Conservation (phyloP, 2,888 invertebrate species). For the Deilephila elpenor region DNA sequence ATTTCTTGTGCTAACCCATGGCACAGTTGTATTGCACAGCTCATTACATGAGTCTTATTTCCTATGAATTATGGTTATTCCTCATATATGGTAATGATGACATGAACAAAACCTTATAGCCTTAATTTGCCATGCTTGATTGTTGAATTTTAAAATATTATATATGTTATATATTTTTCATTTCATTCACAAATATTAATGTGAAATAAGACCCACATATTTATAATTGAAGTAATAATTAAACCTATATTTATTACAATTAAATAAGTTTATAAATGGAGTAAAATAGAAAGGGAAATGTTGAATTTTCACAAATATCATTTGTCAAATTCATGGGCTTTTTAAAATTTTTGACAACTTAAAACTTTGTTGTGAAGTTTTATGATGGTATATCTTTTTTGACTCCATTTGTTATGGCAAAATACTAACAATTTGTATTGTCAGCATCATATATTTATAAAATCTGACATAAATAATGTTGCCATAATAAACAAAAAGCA, state of each 20-base stretch:
- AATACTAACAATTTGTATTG: background rate
- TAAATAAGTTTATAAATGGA: slow-evolving; percentile 8
- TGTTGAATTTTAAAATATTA: background rate
- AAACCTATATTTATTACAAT: background rate
- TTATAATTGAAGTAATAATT: slow-evolving; percentile 15
- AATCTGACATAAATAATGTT: background rate
- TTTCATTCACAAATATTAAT: background rate
- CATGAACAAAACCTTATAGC: background rate
- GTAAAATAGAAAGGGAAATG: background rate
- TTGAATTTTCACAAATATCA: background rate
- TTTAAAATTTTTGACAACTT: background rate
- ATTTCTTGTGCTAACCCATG: background rate
- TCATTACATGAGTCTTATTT: slow-evolving; percentile 22
- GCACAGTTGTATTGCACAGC: background rate
- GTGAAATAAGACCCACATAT: slow-evolving; percentile 10
- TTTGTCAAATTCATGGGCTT: background rate
- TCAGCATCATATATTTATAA: background rate
- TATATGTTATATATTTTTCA: slow-evolving; percentile 6
- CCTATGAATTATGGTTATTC: slow-evolving; percentile 3
- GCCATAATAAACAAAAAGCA: slow-evolving; percentile 5
- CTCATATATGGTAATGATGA: background rate
- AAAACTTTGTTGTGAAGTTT: background rate
- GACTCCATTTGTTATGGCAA: background rate
- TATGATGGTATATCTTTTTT: background rate
- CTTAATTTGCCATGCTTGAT: background rate